Conservation (phyloP, 2,888 invertebrate genomes). For the Drosophila colorata region DNA sequence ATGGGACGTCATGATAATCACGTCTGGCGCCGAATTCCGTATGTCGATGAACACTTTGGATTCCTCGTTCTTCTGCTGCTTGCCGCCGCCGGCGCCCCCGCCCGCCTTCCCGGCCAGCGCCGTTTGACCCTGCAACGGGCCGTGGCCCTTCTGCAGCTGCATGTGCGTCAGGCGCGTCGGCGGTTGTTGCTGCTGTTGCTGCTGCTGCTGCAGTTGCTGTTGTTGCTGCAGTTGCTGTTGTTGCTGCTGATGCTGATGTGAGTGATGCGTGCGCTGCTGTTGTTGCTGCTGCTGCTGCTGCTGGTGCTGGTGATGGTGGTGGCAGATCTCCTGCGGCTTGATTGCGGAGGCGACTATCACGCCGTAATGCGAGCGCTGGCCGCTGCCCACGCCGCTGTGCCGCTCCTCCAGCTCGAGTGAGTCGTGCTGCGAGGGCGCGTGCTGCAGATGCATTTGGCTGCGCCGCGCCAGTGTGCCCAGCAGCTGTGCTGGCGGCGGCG, state of each 20-base stretch:
- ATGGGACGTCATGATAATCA: constrained; percentile 91
- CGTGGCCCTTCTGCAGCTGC: constrained; percentile 44
- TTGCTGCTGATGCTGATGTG: constrained; percentile 77
- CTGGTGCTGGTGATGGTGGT: constrained; percentile 84
- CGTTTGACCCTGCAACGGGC: constrained; percentile 37
- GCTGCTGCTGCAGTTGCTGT: constrained; percentile 66
- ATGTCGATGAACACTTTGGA: constrained; percentile 92
- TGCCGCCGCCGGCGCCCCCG: constrained; percentile 30
- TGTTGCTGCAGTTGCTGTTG: constrained; percentile 80
- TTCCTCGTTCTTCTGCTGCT: constrained; percentile 80
- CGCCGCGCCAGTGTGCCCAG: constrained; percentile 73
- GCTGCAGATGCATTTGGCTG: constrained; percentile 65
- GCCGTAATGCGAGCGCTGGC: constrained; percentile 67
- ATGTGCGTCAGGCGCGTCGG: constrained; percentile 56
- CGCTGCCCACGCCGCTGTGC: constrained; percentile 57
- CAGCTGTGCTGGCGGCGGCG: constrained; percentile 49
- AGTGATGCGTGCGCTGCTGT: constrained; percentile 49
- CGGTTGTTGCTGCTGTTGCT: constrained; percentile 61
- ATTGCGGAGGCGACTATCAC: constrained; percentile 58
- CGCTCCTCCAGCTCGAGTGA: constrained; percentile 83
- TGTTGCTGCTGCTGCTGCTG: constrained; percentile 82
- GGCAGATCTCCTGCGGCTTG: constrained; percentile 78
- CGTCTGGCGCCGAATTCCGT: constrained; percentile 95
- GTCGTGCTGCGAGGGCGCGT: constrained; percentile 64
- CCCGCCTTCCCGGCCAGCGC: constrained; percentile 22